Percentiles rank a stretch among this genome's conserved stretches.
Conservation (phyloP, 2,113 vertebrate genomes). For the Myodes glareolus region DNA sequence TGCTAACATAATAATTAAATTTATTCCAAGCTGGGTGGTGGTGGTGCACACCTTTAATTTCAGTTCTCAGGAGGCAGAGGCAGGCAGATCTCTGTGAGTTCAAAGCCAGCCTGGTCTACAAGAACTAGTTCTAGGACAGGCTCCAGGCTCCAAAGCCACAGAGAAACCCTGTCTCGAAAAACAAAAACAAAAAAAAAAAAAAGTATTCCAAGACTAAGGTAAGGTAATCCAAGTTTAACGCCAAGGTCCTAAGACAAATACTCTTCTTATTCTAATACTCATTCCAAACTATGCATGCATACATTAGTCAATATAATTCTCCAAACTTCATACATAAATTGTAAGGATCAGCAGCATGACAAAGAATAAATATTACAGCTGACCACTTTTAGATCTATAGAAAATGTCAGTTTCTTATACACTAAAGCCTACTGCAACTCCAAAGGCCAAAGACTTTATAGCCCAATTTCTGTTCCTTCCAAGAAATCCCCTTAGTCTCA, state of each 20-base stretch:
- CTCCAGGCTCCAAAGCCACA: too few species aligned
- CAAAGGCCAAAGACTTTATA: constrained; percentile 7
- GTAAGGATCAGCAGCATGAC: background rate
- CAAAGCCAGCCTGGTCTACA: too few species aligned
- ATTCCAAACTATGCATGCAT: background rate
- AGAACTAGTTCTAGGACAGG: too few species aligned
- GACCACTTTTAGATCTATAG: background rate
- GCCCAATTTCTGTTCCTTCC: background rate
- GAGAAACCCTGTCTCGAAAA: too few species aligned
- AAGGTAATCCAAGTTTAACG: background rate
- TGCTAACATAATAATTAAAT: background rate
- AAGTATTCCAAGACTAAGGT: background rate
- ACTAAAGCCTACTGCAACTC: background rate
- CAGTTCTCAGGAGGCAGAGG: too few species aligned
- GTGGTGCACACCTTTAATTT: too few species aligned
- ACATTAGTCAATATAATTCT: background rate
- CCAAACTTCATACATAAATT: background rate
- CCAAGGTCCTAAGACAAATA: background rate
- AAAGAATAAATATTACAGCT: background rate
- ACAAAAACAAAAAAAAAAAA: too few species aligned
- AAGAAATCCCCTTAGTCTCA: background rate
- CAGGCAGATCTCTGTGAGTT: too few species aligned
- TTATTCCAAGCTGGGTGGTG: constrained; percentile 24
- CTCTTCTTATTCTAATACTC: background rate
- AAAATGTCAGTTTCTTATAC: background rate